Conservation (phyloP, 2,888 invertebrate species). For the Drosophila nr. perissopoda region DNA sequence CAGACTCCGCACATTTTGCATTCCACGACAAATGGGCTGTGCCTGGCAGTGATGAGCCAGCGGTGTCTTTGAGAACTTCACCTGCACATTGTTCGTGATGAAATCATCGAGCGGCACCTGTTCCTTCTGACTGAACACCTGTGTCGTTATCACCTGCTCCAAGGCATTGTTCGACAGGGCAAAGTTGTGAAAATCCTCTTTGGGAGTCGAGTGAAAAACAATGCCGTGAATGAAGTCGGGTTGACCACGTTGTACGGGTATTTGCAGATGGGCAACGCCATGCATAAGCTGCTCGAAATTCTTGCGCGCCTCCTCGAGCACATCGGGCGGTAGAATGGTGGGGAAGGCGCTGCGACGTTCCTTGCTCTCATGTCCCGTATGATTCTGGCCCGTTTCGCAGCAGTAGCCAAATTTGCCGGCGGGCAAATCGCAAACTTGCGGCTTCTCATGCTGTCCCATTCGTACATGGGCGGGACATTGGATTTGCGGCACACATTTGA, state of each 20-base stretch:
- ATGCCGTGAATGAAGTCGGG: conserved; percentile 84
- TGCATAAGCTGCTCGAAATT: conserved; percentile 84
- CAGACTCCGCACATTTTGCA: conserved; percentile 88
- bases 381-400: conserved; percentile 88
- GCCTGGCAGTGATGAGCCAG: conserved; percentile 82
- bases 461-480: conserved; percentile 89
- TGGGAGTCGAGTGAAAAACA: conserved; percentile 81
- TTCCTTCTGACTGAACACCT: conserved; percentile 85
- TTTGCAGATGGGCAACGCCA: conserved; percentile 68
- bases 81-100: conserved; percentile 83
- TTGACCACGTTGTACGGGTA: conserved; percentile 82
- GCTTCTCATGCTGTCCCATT: conserved; percentile 78
- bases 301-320: conserved; percentile 80
- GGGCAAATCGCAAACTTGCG: conserved; percentile 86
- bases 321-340: conserved; percentile 53
- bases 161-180: conserved; percentile 85
- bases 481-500: conserved; percentile 87
- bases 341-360: conserved; percentile 42
- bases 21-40: conserved; percentile 85
- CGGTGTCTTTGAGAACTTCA: conserved; percentile 77
- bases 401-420: conserved; percentile 87
- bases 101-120: conserved; percentile 83
- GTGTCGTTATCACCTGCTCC: conserved; percentile 86
- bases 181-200: conserved; percentile 84
- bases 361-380: conserved; percentile 83